phyloP scores from a whole-genome alignment of 2,888 invertebrate genomes.

The Tinea semifulvella region DNA sequence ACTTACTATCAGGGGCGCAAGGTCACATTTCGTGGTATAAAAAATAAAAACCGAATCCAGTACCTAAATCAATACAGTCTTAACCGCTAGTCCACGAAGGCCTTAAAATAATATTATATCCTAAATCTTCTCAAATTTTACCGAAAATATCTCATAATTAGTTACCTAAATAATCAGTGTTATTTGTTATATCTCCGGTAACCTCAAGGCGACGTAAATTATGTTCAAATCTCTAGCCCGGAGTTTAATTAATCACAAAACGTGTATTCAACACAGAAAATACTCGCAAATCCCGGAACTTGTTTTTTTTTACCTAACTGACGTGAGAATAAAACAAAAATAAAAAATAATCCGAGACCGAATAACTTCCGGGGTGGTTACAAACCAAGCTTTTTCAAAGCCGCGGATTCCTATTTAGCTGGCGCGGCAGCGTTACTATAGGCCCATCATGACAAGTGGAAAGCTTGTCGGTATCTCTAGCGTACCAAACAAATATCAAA shows the following conservation, averaged over 20 bases:
- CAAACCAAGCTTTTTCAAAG: too few relatives aligned
- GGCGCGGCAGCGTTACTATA: too few relatives aligned
- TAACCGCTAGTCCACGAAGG: not conserved
- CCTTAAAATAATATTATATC: not conserved
- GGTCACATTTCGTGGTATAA: too few relatives aligned
- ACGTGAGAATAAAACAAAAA: too few relatives aligned
- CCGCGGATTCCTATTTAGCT: too few relatives aligned
- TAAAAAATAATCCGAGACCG: too few relatives aligned
- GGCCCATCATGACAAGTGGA: too few relatives aligned
- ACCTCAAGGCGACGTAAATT: not conserved
- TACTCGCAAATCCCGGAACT: not conserved
- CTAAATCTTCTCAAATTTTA: not conserved
- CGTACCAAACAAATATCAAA: too few relatives aligned
- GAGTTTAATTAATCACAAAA: slow-evolving; percentile 6
- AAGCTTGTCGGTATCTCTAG: too few relatives aligned
- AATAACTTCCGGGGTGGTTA: too few relatives aligned
- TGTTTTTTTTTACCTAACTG: not conserved
- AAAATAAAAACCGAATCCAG: not conserved
- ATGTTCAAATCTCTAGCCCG: slow-evolving; percentile 3
- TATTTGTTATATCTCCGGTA: not conserved
- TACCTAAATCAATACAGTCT: not conserved
- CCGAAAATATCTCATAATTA: not conserved
- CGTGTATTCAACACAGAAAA: not conserved
- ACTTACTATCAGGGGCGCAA: too few relatives aligned
- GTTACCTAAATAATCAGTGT: not conserved